Evolutionary conservation across 2,797 vertebrate species (phyloP), one percentile per base, ranked within the genome.

Genomic region (Parotocinclus haroldoi): DNA sequence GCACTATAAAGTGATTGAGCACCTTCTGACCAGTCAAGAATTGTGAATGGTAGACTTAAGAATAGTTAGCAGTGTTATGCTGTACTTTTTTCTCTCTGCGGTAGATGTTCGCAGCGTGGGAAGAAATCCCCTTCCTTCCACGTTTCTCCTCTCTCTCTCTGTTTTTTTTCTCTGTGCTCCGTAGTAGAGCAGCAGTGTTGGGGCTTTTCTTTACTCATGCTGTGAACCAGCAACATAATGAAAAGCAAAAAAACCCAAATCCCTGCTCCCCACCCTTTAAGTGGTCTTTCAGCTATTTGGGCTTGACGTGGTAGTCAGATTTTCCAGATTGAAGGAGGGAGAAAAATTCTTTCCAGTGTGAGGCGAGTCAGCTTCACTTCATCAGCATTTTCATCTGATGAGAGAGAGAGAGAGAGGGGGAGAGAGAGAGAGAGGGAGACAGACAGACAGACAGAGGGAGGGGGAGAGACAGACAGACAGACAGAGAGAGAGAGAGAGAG

Each of bases 271-370:
- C 63, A 57, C 58, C 76, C 66, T 69, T 58, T 39, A 69, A 78
- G 57, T 74, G 63, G 66, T 76, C 14, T 60, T 73, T 74, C 18
- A 69, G 68, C 42, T 63, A 72, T 75, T 69, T 59, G 51, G 56
- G 53, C 67, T 66, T 73, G 71, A 71, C 74, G 72, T 45, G 72
- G 60, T 62, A 42, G 66, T 73, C 69, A 78, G 38, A 79, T 69
- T 75, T 78, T 80, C 78, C 78, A 82, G 71, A 77, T 76, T 66
- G 60, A 61, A 58, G 14, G 10, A 27, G 64, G 45, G 40, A 27
- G 10, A 44, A 9, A 66, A 63, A 78, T 77, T 78, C 76, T 79
- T 79, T 81, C 75, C 78, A 71, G 18, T 11, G 39, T 65, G 56
- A 76, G 58, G 59, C 69, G 63, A 58, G 37, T 68, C 17, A 39